Conservation (phyloP, 1,140 invertebrate genomes). For the Bicyclus anynana region DNA sequence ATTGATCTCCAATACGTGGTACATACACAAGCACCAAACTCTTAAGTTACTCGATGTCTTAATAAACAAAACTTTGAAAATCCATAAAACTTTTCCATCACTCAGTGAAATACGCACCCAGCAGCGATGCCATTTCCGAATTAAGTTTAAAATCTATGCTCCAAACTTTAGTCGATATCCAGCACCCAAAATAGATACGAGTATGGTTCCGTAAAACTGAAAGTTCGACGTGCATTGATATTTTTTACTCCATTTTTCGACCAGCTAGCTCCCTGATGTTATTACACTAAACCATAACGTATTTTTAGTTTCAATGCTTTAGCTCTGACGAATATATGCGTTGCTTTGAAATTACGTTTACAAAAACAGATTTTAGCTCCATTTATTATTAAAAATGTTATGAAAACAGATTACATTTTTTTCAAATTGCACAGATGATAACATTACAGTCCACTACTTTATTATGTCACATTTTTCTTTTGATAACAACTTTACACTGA, state of each 20-base stretch:
- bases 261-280: constrained; percentile 11
- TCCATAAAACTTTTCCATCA: neutral
- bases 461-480: too few relatives aligned
- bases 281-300: constrained; percentile 18
- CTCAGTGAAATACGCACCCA: neutral
- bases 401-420: too few relatives aligned
- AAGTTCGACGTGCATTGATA: constrained; percentile 1
- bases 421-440: too few relatives aligned
- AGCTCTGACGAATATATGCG: neutral
- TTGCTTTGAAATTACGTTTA: neutral
- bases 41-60: neutral
- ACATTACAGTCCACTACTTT: too few relatives aligned
- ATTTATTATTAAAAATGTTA: neutral
- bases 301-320: constrained; percentile 16
- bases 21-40: neutral
- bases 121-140: neutral
- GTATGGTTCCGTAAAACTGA: constrained; percentile 2
- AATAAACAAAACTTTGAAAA: neutral
- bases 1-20: constrained; percentile 1
- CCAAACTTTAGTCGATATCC: neutral
- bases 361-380: neutral
- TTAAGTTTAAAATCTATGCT: constrained; percentile 1
- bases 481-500: too few relatives aligned
- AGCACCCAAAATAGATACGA: constrained; percentile 1
- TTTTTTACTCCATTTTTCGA: constrained; percentile 16